Base-by-base conservation (phyloP, 1,140 invertebrate genomes). In the Nasonia longicornis region DNA sequence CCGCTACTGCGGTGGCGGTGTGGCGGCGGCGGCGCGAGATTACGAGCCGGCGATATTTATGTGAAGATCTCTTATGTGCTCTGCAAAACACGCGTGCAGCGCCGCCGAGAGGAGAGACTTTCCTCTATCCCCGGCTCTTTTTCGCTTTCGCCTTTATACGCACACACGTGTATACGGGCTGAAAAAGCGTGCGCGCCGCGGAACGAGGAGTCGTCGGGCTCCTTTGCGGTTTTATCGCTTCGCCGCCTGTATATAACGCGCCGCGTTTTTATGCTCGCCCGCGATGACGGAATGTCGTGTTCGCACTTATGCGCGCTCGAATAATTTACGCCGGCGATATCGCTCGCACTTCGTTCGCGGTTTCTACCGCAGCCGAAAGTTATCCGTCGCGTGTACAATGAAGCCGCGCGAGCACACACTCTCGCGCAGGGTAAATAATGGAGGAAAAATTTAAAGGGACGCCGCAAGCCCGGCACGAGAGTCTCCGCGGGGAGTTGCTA, bases 21-120 rank as follows among this genome's bases (percentile, higher is more conserved):
- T n/a, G 26, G 26, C 26, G 14, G 38, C 14, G 4, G 22, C 2
- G 10, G 22, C 12, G 63, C 52, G 22, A 73, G 78, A 79, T 79
- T 48, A 26, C 70, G 52, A 63, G 70, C 22, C 11, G 45, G 58
- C 78, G 70, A 79, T 79, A 79, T 79, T 79, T 79, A 79, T 73
- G 70, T 73, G 70, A 73, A 58, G 78, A 79, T 73, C 70, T 79
- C 35, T 79, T 79, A 64, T 79, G 70, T 14, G 35, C 78, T 72
- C 29, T 6, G 48, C 67, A 38, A 79, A 79, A 79, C 70, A 73
- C 48, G 52, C 70, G 78, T 38, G 22, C 0, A 26, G 16, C 4
- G 38, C 22, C 38, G 4, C 22, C 12, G 16, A 52, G 52, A 58
- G 52, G 22, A 29, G 71, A 38, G 8, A 16, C 69, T 52, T 79